Evolutionary conservation across 2,797 vertebrate genomes (phyloP).

Genomic region (Sciurus vulgaris): DNA sequence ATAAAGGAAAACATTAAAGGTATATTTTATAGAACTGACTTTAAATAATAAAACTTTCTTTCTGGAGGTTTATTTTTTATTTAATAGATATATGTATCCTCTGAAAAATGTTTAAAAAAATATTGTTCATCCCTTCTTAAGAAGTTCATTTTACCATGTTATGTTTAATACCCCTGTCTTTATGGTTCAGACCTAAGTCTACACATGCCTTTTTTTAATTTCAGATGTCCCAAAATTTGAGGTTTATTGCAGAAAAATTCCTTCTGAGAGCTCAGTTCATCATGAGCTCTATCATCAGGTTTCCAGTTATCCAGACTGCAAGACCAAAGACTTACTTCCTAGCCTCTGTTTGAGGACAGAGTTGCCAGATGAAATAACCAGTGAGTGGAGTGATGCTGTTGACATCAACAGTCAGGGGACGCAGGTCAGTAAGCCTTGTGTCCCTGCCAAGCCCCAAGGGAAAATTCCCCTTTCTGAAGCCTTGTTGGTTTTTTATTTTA

Average conservation of each 20-base stretch:
- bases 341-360: conserved; percentile 91
- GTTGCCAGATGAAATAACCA: conserved; percentile 67
- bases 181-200: conserved; percentile 32
- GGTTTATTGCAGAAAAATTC: conserved; percentile 92
- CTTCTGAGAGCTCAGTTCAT: conserved; percentile 93
- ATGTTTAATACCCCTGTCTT: not conserved
- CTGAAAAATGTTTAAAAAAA: conserved; percentile 10
- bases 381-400: conserved; percentile 95
- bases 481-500: not conserved
- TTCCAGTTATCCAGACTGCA: conserved; percentile 96
- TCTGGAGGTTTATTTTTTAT: conserved; percentile 26
- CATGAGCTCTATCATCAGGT: conserved; percentile 96
- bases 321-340: conserved; percentile 93
- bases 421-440: conserved; percentile 89
- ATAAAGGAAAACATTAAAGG: conserved; percentile 96
- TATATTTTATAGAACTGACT: conserved; percentile 81
- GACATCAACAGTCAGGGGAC: conserved; percentile 95
- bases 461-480: not conserved
- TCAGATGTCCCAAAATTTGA: conserved; percentile 93
- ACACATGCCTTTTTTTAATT: conserved; percentile 74
- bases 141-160: not conserved
- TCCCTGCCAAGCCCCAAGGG: not conserved
- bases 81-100: not conserved
- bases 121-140: not conserved
- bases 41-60: conserved; percentile 57